Conservation (phyloP, 2,888 invertebrate genomes). For the Meghimatium bilineatum region DNA sequence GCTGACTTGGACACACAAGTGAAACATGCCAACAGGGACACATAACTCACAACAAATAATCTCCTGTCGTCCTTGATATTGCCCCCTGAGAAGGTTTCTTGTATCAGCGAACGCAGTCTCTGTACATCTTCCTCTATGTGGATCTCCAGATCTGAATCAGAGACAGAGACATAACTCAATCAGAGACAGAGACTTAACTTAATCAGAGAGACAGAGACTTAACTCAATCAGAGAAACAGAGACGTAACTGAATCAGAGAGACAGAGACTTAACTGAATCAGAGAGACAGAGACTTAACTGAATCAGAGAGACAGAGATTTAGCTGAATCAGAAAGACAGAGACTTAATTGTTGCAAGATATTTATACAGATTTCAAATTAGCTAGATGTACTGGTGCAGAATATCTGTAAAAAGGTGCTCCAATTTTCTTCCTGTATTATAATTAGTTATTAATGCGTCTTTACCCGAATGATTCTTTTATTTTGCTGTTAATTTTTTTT, state of each 20-base stretch:
- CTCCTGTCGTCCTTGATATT: constrained; percentile 85
- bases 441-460: no score
- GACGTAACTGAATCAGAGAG: constrained; percentile 63
- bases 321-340: not conserved
- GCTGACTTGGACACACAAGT: no score
- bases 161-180: constrained; percentile 6
- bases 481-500: no score
- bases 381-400: no score
- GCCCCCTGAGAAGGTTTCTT: constrained; percentile 84
- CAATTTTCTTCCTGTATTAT: no score
- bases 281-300: no score
- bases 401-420: no score
- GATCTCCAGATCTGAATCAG: constrained; percentile 66
- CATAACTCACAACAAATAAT: constrained; percentile 86
- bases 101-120: constrained; percentile 87
- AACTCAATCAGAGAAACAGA: not conserved
- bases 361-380: no score
- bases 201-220: constrained; percentile 27
- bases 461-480: no score
- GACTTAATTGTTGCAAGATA: no score
- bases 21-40: no score
- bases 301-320: constrained; percentile 40
- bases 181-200: no score
- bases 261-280: not conserved
- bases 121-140: constrained; percentile 78